Evolutionary conservation across 2,797 vertebrate species (phyloP).

Genomic region (Delichon dasypus): DNA sequence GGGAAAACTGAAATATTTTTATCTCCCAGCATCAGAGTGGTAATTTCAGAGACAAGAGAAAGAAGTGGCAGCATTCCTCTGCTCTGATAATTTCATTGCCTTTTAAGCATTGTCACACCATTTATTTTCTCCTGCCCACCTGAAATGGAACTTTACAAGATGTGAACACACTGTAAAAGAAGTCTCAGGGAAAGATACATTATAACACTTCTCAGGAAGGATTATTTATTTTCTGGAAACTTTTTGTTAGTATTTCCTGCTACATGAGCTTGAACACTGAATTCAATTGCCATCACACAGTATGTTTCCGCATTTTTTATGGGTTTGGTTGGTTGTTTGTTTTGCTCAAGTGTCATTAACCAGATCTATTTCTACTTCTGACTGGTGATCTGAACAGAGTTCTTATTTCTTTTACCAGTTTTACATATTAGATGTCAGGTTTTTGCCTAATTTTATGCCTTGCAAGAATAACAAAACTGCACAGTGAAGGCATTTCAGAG

Average conservation of each 20-base stretch:
- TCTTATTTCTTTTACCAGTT: not conserved
- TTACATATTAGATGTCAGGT: not conserved
- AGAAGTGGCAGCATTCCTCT: not conserved
- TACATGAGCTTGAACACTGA: not conserved
- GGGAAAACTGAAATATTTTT: not conserved
- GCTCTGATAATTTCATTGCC: not conserved
- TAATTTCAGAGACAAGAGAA: not conserved
- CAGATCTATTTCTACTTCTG: not conserved
- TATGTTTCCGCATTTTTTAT: not conserved
- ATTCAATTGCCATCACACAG: not conserved
- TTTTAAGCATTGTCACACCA: not conserved
- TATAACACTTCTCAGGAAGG: not conserved
- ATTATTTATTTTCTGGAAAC: not conserved
- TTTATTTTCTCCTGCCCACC: not conserved
- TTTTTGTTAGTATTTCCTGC: not conserved
- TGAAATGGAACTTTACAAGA: not conserved
- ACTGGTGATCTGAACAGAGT: not conserved
- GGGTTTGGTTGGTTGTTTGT: not conserved
- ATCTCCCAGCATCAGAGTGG: not conserved
- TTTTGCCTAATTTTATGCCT: not conserved
- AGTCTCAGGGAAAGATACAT: not conserved
- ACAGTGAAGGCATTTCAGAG: not conserved
- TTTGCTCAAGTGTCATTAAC: not conserved
- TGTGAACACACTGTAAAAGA: not conserved
- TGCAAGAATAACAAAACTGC: not conserved